A percentile compares a stretch with the other conserved stretches of the same genome.
These are phyloP conservation scores for Hirtodrosophila duncani DNA, from an alignment of 2,888 invertebrate genomes.

Conservation along the genomic window DNA sequence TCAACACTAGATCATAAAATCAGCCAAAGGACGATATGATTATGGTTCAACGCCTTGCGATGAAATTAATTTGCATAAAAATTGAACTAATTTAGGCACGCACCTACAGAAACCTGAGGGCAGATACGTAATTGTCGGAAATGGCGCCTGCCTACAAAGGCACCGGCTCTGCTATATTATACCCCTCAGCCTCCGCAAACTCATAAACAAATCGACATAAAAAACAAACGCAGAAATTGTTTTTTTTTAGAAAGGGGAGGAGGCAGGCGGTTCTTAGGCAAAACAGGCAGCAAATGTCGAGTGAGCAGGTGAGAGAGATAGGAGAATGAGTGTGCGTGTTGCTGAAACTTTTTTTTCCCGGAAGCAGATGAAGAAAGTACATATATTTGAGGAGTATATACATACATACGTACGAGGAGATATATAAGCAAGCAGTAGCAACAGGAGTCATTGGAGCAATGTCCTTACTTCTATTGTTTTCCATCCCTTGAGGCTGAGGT, in stretches of 20 bases:
- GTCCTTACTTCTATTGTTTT: not conserved
- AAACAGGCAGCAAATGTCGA: too few species aligned
- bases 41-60: conserved; percentile 40
- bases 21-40: conserved; percentile 26
- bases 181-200: conserved; percentile 2
- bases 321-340: too few species aligned
- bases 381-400: conserved; percentile 1
- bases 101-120: conserved; percentile 10
- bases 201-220: conserved; percentile 5
- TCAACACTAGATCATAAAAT: too few species aligned
- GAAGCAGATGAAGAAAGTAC: conserved; percentile 1
- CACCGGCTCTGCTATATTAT: not conserved
- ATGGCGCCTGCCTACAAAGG: conserved; percentile 17
- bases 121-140: conserved; percentile 18
- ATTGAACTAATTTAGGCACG: conserved; percentile 38
- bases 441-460: conserved; percentile 3
- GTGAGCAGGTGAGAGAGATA: too few species aligned
- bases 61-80: conserved; percentile 68
- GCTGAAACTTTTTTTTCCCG: too few species aligned
- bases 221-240: conserved; percentile 9
- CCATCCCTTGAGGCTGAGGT: too few species aligned
- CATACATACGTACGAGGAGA: too few species aligned
- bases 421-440: too few species aligned
- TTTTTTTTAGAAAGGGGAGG: too few species aligned
- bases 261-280: not conserved